phyloP scores from a whole-genome alignment of 2,888 invertebrate genomes.

The Amphipoea oculea region DNA sequence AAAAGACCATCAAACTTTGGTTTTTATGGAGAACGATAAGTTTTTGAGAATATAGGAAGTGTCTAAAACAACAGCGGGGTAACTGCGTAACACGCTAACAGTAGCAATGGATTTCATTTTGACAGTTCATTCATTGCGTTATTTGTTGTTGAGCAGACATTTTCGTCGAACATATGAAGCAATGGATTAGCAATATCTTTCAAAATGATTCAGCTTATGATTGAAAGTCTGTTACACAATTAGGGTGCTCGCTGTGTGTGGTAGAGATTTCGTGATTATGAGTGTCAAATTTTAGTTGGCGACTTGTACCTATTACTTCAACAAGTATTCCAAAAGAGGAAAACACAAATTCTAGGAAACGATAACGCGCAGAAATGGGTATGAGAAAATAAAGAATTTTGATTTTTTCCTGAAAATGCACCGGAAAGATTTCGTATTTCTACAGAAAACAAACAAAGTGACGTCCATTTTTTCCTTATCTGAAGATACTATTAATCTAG shows the following conservation, averaged over 20 bases:
- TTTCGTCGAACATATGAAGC: too few species aligned
- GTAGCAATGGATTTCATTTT: too few species aligned
- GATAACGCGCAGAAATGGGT: not conserved
- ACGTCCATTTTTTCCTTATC: slow-evolving; percentile 11
- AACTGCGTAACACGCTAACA: too few species aligned
- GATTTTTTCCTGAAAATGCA: not conserved
- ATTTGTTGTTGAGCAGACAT: too few species aligned
- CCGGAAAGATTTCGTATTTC: not conserved
- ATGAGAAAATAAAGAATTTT: not conserved
- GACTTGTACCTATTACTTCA: not conserved
- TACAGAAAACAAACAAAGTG: slow-evolving; percentile 17
- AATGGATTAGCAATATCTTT: too few species aligned
- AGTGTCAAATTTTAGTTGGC: not conserved
- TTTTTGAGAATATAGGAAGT: not conserved
- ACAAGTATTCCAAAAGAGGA: not conserved
- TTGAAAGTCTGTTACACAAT: not conserved
- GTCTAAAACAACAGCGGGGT: not conserved
- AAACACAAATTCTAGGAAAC: not conserved
- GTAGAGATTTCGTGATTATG: not conserved
- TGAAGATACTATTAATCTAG: slow-evolving; percentile 19
- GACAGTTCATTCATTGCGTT: too few species aligned
- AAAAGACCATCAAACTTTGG: not conserved
- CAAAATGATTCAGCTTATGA: too few species aligned
- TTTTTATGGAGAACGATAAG: not conserved
- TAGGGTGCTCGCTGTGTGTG: not conserved